phyloP scores from a whole-genome alignment of 2,113 vertebrate genomes.

The Sturnus vulgaris region DNA sequence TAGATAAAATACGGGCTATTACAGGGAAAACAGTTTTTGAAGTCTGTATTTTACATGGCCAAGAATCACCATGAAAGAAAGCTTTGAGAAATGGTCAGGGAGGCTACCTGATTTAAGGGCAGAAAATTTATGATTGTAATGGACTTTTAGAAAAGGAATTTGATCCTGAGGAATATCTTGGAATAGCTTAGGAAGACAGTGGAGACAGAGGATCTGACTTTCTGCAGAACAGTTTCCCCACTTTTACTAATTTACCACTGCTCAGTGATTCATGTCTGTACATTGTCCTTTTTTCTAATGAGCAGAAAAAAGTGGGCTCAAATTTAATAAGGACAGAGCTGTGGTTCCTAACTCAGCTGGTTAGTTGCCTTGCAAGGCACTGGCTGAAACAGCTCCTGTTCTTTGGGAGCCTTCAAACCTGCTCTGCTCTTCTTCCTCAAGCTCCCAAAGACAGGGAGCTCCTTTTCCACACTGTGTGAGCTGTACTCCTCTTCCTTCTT shows the following conservation, averaged over 20 bases:
- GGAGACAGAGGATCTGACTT: neutral
- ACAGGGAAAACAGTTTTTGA: neutral
- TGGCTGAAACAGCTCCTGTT: neutral
- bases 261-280: neutral
- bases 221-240: neutral
- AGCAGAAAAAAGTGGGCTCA: neutral
- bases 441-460: neutral
- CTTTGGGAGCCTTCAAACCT: neutral
- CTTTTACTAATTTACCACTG: neutral
- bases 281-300: neutral
- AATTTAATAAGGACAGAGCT: neutral
- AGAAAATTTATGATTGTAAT: neutral
- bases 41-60: neutral
- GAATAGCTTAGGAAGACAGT: neutral
- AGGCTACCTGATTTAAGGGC: neutral
- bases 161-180: neutral
- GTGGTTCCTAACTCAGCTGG: neutral
- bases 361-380: neutral
- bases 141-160: neutral
- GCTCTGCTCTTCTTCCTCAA: neutral
- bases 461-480: rapidly evolving
- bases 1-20: neutral
- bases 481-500: neutral
- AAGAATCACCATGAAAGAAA: neutral
- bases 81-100: neutral